Base-by-base conservation (phyloP, 2,888 invertebrate genomes). In the Apamea crenata region DNA sequence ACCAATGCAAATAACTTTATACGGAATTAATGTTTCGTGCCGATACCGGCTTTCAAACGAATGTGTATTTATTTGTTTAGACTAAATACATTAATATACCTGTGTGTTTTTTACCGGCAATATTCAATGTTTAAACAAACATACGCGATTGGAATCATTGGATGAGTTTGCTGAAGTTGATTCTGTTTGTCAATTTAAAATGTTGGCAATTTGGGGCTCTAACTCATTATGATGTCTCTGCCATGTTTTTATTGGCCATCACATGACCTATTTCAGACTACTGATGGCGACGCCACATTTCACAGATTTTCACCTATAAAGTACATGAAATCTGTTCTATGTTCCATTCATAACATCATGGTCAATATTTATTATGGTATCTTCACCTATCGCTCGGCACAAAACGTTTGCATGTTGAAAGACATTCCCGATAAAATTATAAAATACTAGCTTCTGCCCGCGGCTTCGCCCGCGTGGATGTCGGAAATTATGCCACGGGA, bases 1-100 rank as follows among this genome's bases (percentile, higher is more conserved):
- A 59, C 65, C 77, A 70, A 81, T 80, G 86, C 90, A 86, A 84
- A 90, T 82, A 88, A 47, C 66, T 73, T 71, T 81, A 78, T 68
- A 81, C 36, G 70, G 76, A 82, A 82, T 89, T 71, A 84, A 80
- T 87, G 80, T 66, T 68, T 40, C 74, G 73, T 61, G 53, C 74
- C 32, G 75, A 87, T 80, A 87, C 69, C 74, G 36, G 75, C 67
- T 68, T 80, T 63, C 74, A 63, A 75, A 75, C 75, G 59, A 80
- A 77, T 72, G 61, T 73, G 40, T 86, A 67, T 82, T 80, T 78
- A 80, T 87, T 80, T 77, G 77, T 80, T 80, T 83, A 79, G 56
- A 69, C 63, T 69, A 72, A 74, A 87, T 77, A 72, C 66, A 80
- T 70, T 73, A 72, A 86, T 77, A 65, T 66, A 63, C 44, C n/a